Conservation (phyloP, 1,140 invertebrate species). For the Goniozus legneri region DNA sequence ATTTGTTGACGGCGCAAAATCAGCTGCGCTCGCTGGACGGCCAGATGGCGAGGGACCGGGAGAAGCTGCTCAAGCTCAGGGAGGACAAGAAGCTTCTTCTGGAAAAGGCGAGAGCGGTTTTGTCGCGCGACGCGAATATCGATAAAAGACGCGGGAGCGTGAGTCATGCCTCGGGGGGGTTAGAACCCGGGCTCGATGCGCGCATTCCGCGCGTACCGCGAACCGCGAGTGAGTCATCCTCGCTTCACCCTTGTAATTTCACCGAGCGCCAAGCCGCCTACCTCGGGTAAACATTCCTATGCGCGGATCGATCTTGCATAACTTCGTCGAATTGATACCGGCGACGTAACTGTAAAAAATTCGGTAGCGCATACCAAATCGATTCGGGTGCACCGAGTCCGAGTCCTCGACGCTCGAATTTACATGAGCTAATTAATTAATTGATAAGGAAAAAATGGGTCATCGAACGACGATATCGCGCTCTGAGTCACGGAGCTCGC, state of each 20-base stretch:
- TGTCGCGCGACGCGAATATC: no score
- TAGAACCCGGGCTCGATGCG: slow-evolving; percentile 6
- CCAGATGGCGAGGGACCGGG: slow-evolving; percentile 43
- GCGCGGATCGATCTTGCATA: no score
- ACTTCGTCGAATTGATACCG: no score
- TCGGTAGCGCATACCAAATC: no score
- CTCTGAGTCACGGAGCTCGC: slow-evolving; percentile 30
- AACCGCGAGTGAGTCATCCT: slow-evolving; percentile 9
- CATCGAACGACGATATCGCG: slow-evolving; percentile 25
- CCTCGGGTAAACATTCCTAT: background rate
- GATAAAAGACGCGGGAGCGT: no score
- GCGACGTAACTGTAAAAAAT: no score
- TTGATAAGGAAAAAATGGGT: no score
- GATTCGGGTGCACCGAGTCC: no score
- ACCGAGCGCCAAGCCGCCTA: background rate
- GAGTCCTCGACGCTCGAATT: no score
- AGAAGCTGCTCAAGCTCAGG: slow-evolving; percentile 45
- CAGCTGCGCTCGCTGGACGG: slow-evolving; percentile 35
- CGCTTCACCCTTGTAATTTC: background rate
- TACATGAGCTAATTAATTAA: no score
- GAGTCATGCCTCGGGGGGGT: no score
- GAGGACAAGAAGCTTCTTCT: slow-evolving; percentile 47
- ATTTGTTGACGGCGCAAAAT: slow-evolving; percentile 29
- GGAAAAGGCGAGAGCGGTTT: slow-evolving; percentile 46
- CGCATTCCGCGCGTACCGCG: slow-evolving; percentile 10